Evolutionary conservation across 2,797 vertebrate species (phyloP), one percentile per base, ranked within the genome.

Genomic region (Tapera naevia): DNA sequence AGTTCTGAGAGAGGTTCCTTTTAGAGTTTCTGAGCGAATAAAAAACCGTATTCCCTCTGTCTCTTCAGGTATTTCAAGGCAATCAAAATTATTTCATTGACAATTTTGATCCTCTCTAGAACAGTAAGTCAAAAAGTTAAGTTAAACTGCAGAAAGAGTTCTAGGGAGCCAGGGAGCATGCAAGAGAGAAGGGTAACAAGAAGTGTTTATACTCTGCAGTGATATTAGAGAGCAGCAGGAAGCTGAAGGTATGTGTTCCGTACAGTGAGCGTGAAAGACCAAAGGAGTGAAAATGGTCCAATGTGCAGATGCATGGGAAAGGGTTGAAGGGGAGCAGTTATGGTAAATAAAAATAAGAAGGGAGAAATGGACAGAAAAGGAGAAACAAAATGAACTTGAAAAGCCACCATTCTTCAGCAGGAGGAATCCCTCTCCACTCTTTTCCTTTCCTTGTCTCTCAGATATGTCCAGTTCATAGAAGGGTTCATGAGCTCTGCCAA

Each of bases 401-500:
- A 66, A 76, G 5, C 9, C 18, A 6, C 13, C 5, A 0, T 37
- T 66, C 25, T 32, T 78, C 58, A 76, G 14, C 57, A 89, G 33
- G 15, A 80, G 24, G n/a, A 57, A 19, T 65, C 30, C 27, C 37
- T 80, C 35, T 69, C 72, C 48, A 73, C 23, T 56, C 28, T 72
- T 30, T 21, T 75, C 33, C 23, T 53, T n/a, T 86, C 48, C 37
- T 41, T 86, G 66, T 82, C 82, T 73, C 72, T 72, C 18, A 97
- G 96, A 13, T 98, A 98, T 24, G 97, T 97, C 67, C 95, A 82
- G 46, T 98, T 97, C 30, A 58, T 98, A 17, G 88, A 71, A 10
- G 95, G 95, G 60, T 98, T 98, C 92, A 80, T 98, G 74, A 95
- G 92, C 14, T 98, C 98, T 12, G 98, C 98, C 27, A 98, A 98